Base-by-base conservation (phyloP, 2,797 vertebrate species). In the Phataginus tricuspis region DNA sequence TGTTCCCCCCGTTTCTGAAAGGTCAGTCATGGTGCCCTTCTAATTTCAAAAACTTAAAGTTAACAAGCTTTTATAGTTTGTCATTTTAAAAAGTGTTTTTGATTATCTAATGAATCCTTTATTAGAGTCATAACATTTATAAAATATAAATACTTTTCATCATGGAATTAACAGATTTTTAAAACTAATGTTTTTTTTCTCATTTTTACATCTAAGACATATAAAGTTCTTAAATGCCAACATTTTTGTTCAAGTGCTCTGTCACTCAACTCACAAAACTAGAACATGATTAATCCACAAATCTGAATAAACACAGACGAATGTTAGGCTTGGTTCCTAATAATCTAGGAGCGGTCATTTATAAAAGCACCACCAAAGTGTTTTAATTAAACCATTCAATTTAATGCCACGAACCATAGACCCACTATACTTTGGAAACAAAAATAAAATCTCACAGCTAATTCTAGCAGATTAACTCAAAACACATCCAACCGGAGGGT, bases 141-240 rank as follows among this genome's bases (percentile, higher is more conserved):
- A 57, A 15, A 74, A 31, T 49, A 49, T 45, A 74, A 4, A 31
- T 71, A 1, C 29, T 45, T 59, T 16, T 6, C 37, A 25, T 16
- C 29, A 5, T 11, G 53, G 21, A 25, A 42, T 34, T 49, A 11
- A 8, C 61, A 34, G 61, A 34, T 34, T 16, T 16, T 34, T 34
- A 27, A 34, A 34, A 66, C 7, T 8, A 34, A 66, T 69, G 90
- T 94, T 95, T 23, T 63, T 63, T 57, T 90, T 64, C 25, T 96
- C 29, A 34, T 89, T 93, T 93, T 95, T 94, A 90, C 63, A 94
- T 29, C 53, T 90, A 90, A 91, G 45, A 94, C 29, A 71, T 2
- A 11, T 75, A 82, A 90, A 92, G 45, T 63, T 79, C 78, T 95
- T 68, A 68, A 86, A 86, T 80, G 68, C 27, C 68, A 66, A 77